Evolutionary conservation across 2,888 invertebrate species (phyloP).

Genomic region (Polylopha cassiicola): DNA sequence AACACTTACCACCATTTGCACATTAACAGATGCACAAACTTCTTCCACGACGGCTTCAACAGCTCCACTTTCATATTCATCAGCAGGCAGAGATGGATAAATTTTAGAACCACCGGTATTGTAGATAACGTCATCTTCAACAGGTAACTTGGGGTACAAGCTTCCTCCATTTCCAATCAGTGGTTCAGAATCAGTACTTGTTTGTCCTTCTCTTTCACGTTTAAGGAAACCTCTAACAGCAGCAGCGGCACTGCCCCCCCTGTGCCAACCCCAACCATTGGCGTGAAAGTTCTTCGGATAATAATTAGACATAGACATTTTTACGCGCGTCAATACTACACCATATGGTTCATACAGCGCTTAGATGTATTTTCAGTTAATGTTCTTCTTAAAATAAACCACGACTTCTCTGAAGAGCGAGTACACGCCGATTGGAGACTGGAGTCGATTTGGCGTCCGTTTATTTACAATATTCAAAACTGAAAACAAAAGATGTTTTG

Average conservation of each 20-base stretch:
- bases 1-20: conserved; percentile 61
- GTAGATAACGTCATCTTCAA: conserved; percentile 56
- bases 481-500: conserved; percentile 32
- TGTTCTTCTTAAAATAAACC: conserved; percentile 33
- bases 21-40: conserved; percentile 58
- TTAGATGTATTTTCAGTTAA: conserved; percentile 27
- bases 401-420: conserved; percentile 27
- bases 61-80: conserved; percentile 65
- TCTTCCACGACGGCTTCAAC: conserved; percentile 68
- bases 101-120: conserved; percentile 47
- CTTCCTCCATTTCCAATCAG: conserved; percentile 47
- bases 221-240: conserved; percentile 60
- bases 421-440: conserved; percentile 29
- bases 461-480: conserved; percentile 33
- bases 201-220: conserved; percentile 50
- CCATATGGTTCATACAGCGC: conserved; percentile 25
- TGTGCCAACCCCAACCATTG: conserved; percentile 71
- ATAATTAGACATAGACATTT: conserved; percentile 42
- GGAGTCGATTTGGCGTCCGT: conserved; percentile 28
- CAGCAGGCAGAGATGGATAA: conserved; percentile 64
- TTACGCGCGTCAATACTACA: conserved; percentile 19
- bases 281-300: conserved; percentile 70
- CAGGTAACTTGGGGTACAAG: conserved; percentile 58
- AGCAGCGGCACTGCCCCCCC: conserved; percentile 44
- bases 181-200: conserved; percentile 40